Evolutionary conservation across 1,140 invertebrate genomes (phyloP).

Genomic region (Triops cancriformis): DNA sequence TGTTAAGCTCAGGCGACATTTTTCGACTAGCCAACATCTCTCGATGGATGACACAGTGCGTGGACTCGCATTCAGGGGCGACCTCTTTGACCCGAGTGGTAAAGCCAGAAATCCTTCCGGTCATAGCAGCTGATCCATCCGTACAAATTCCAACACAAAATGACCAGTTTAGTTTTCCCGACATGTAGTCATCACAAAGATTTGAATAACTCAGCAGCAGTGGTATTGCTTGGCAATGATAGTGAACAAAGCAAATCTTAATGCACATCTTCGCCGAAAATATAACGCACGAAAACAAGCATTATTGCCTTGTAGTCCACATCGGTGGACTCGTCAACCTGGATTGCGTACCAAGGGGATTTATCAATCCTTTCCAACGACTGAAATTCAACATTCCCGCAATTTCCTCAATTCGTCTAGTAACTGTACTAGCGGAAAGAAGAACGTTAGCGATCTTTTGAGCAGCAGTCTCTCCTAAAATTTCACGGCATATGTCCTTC

Average conservation of each 20-base stretch:
- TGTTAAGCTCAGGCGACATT: no score
- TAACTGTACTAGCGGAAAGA: conserved; percentile 31
- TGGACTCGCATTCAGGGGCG: conserved; percentile 29
- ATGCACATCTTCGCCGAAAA: no score
- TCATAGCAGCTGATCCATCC: conserved; percentile 34
- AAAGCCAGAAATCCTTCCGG: conserved; percentile 31
- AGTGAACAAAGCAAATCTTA: conserved; percentile 31
- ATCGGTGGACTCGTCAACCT: conserved; percentile 34
- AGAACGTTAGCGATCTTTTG: neutral
- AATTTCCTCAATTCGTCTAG: conserved; percentile 31
- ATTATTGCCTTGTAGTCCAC: conserved; percentile 30
- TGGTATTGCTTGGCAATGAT: conserved; percentile 28
- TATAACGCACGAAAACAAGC: conserved; percentile 32
- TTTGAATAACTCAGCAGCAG: conserved; percentile 29
- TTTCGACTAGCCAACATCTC: no score
- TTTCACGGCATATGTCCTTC: conserved; percentile 15
- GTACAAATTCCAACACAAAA: conserved; percentile 34
- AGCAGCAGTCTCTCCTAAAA: conserved; percentile 11
- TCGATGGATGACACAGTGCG: conserved; percentile 34
- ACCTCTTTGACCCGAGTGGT: conserved; percentile 31
- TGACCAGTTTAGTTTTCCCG: conserved; percentile 27
- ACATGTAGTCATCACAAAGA: conserved; percentile 25
- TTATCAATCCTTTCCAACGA: conserved; percentile 30
- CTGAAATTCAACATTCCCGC: no score
- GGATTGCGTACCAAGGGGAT: conserved; percentile 30